phyloP scores from a whole-genome alignment of 2,888 invertebrate genomes.

The Oligia strigilis region DNA sequence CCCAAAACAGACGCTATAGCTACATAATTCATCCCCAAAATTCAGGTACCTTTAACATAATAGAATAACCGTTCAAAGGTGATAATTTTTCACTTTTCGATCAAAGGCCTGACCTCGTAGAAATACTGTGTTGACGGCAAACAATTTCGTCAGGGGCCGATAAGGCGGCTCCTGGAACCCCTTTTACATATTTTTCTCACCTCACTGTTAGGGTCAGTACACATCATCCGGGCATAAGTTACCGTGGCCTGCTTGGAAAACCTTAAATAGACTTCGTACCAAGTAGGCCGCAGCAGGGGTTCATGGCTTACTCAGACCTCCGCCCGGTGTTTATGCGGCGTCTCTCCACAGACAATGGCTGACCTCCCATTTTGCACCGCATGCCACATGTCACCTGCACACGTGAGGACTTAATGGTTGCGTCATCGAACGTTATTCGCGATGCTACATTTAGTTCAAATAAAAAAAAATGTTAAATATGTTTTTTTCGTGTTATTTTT shows the following conservation, averaged over 20 bases:
- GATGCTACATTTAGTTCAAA: neutral
- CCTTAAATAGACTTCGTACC: neutral
- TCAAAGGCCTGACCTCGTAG: conserved; percentile 49
- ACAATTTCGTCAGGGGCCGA: conserved; percentile 62
- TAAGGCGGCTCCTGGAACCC: conserved; percentile 40
- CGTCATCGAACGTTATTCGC: neutral
- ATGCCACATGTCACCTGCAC: neutral
- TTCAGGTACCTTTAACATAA: conserved; percentile 19
- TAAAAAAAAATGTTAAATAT: neutral
- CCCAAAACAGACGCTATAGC: neutral
- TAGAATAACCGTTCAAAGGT: conserved; percentile 26
- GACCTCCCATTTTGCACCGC: too few relatives aligned
- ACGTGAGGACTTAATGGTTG: neutral
- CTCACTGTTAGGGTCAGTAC: conserved; percentile 15
- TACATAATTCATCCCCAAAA: conserved; percentile 22
- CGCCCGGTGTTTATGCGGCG: neutral
- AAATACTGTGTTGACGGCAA: conserved; percentile 61
- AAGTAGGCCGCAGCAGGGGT: neutral
- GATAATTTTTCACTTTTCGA: conserved; percentile 62
- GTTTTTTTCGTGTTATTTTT: neutral
- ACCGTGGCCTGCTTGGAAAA: neutral
- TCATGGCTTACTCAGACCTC: neutral
- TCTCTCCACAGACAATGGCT: too few relatives aligned
- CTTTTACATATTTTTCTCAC: conserved; percentile 50
- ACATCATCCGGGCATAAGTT: neutral